Evolutionary conservation across 2,797 vertebrate species (phyloP).

Genomic region (Notolabrus celidotus): DNA sequence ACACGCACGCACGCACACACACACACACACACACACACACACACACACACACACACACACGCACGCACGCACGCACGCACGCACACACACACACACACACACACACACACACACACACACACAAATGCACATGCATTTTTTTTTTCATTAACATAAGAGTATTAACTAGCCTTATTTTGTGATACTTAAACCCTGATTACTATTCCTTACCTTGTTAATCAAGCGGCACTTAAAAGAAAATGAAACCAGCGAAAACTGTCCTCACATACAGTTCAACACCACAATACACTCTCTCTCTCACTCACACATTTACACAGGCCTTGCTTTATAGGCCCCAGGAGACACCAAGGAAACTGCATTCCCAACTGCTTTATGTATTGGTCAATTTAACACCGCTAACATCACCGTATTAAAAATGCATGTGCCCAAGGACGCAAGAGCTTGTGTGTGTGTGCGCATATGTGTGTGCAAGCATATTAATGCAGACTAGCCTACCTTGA

Average conservation of each 20-base stretch:
- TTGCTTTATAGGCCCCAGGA: constrained; percentile 58
- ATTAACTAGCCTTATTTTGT: background rate
- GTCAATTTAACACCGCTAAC: constrained; percentile 77
- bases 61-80: background rate
- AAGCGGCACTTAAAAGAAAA: background rate
- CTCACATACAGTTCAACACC: constrained; percentile 9
- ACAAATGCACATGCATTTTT: background rate
- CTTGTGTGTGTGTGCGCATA: background rate
- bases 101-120: background rate
- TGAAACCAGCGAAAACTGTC: background rate
- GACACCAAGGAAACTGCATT: constrained; percentile 66
- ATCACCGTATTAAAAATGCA: constrained; percentile 79
- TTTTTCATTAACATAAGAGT: constrained; percentile 10
- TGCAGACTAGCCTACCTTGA: constrained; percentile 31
- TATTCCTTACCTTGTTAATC: constrained; percentile 1
- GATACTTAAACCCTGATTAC: background rate
- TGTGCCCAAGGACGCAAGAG: constrained; percentile 54
- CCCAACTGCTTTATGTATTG: constrained; percentile 67
- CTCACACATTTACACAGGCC: constrained; percentile 19
- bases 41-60: background rate
- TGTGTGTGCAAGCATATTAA: constrained; percentile 27
- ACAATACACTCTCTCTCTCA: constrained; percentile 1
- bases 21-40: background rate
- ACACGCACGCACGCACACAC: too few relatives aligned
- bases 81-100: background rate